phyloP scores from a whole-genome alignment of 2,113 vertebrate genomes.

The Poicephalus gulielmi region DNA sequence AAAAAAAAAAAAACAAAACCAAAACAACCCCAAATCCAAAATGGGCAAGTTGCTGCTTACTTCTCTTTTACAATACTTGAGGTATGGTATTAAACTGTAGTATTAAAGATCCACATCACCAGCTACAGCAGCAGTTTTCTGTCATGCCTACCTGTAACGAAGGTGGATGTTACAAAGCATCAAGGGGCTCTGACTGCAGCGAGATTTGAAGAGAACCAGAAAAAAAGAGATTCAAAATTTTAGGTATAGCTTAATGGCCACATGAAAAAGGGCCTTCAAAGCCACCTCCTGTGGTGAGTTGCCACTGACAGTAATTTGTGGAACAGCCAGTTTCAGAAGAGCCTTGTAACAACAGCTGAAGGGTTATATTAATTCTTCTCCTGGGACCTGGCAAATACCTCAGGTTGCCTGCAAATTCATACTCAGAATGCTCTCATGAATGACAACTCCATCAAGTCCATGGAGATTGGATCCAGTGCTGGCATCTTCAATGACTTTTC shows the following conservation, averaged over 20 bases:
- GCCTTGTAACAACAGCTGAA: not conserved
- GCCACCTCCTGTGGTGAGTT: not conserved
- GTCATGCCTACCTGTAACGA: not conserved
- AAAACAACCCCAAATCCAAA: not conserved
- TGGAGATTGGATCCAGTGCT: not conserved
- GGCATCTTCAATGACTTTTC: not conserved
- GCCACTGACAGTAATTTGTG: not conserved
- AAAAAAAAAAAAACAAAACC: no score
- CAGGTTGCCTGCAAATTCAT: not conserved
- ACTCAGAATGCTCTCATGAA: not conserved
- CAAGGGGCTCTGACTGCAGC: not conserved
- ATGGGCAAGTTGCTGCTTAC: not conserved
- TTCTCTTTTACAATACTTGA: not conserved
- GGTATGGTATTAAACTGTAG: not conserved
- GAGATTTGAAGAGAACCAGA: not conserved
- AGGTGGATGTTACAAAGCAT: not conserved
- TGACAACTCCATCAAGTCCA: not conserved
- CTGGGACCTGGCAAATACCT: not conserved
- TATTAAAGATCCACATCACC: not conserved
- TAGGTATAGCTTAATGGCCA: not conserved
- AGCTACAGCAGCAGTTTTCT: not conserved
- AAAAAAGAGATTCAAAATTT: not conserved
- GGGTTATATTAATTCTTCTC: not conserved
- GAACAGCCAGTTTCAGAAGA: not conserved
- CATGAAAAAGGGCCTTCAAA: not conserved